Evolutionary conservation across 2,113 vertebrate species (phyloP).

Genomic region (Chunga burmeisteri): DNA sequence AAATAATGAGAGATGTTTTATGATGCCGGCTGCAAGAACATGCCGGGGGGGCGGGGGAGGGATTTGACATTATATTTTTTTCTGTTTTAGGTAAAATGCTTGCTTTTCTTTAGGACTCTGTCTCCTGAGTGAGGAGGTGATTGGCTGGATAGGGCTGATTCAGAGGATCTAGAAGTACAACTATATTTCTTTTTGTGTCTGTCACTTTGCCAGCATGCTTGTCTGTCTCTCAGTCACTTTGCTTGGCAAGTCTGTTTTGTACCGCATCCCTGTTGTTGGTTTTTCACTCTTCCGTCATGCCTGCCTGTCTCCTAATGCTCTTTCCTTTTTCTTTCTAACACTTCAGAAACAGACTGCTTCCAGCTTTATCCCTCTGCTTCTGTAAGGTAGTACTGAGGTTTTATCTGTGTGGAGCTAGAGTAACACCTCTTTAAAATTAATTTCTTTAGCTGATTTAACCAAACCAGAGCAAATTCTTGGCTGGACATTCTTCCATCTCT

Average conservation of each 20-base stretch:
- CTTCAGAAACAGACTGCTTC: neutral
- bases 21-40: neutral
- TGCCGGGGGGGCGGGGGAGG: neutral
- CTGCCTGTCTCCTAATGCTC: neutral
- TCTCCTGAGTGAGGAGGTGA: neutral
- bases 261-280: neutral
- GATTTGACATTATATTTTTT: neutral
- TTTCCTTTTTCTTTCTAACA: neutral
- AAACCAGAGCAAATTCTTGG: neutral
- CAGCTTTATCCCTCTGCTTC: neutral
- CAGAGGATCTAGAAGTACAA: neutral
- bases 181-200: neutral
- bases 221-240: neutral
- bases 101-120: neutral
- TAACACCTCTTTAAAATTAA: neutral
- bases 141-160: neutral
- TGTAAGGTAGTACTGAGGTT: neutral
- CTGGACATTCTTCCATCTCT: neutral
- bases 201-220: neutral
- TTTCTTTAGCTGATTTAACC: slow-evolving; percentile 1
- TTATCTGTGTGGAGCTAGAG: neutral
- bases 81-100: neutral
- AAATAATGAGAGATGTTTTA: neutral
- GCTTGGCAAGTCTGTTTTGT: neutral
- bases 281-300: neutral